Evolutionary conservation across 2,888 invertebrate genomes (phyloP).

Genomic region (Luperina nickerlii): DNA sequence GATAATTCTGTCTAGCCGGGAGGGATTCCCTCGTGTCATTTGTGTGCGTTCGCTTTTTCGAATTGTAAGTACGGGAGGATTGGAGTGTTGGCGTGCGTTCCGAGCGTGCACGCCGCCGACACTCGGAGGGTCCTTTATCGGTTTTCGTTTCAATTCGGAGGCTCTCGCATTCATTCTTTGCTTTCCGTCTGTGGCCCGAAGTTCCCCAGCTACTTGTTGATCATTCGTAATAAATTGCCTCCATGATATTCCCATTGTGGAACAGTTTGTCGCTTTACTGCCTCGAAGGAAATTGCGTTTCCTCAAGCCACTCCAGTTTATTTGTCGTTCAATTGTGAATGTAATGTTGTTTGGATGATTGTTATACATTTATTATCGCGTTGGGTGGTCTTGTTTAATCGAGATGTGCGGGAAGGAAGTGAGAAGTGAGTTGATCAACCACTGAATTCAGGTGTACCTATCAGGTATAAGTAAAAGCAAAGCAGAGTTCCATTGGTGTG

Average conservation of each 20-base stretch:
- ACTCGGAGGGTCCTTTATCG: conserved; percentile 81
- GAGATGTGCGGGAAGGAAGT: conserved; percentile 23
- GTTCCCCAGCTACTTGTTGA: conserved; percentile 89
- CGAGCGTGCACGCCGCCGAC: conserved; percentile 74
- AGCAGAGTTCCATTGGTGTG: conserved; percentile 53
- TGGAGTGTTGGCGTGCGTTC: conserved; percentile 85
- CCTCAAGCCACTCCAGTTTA: conserved; percentile 85
- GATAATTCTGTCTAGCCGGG: conserved; percentile 90
- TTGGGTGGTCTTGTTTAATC: conserved; percentile 15
- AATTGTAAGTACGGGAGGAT: conserved; percentile 81
- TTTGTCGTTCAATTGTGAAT: conserved; percentile 79
- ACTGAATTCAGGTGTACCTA: conserved; percentile 2
- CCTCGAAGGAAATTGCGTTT: conserved; percentile 88
- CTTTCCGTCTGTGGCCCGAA: conserved; percentile 79
- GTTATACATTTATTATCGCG: conserved; percentile 49
- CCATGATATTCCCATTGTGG: conserved; percentile 90
- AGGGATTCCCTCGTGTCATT: conserved; percentile 90
- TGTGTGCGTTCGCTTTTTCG: conserved; percentile 88
- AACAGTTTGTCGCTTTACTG: conserved; percentile 89
- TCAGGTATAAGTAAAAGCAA: conserved; percentile 54
- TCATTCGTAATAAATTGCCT: conserved; percentile 90
- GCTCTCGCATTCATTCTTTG: conserved; percentile 83
- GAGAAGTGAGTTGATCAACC: conserved; percentile 12
- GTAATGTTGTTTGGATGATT: conserved; percentile 54
- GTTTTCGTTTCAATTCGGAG: conserved; percentile 76